phyloP scores from a whole-genome alignment of 2,888 invertebrate species.

The Nomada ferruginata region DNA sequence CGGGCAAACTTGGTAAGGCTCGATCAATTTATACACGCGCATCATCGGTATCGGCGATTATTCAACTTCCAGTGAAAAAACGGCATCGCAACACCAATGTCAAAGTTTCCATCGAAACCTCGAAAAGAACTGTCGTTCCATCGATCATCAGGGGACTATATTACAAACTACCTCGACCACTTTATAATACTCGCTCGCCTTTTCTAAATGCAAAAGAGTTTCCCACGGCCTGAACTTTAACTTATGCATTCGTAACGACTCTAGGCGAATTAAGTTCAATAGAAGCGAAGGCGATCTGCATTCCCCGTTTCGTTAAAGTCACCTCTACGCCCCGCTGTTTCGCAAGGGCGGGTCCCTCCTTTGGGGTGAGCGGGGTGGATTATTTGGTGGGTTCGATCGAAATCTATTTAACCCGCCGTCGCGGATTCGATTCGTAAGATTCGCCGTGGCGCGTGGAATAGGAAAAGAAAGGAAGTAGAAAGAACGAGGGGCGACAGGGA shows the following conservation, averaged over 20 bases:
- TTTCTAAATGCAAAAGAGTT: conserved; percentile 5
- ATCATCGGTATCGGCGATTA: too few species aligned
- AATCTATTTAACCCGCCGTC: conserved; percentile 52
- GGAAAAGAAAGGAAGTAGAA: conserved; percentile 31
- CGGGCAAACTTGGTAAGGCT: too few species aligned
- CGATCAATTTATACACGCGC: too few species aligned
- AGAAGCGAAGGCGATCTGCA: conserved; percentile 1
- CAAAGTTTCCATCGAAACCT: conserved; percentile 5
- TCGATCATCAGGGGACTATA: background rate
- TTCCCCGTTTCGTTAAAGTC: background rate
- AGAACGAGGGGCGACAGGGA: background rate
- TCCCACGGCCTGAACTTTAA: conserved; percentile 34
- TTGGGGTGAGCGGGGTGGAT: background rate
- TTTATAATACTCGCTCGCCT: background rate
- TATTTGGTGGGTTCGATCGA: conserved; percentile 45
- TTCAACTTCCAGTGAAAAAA: too few species aligned
- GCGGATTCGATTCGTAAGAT: conserved; percentile 61
- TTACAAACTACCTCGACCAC: background rate
- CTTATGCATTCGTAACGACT: conserved; percentile 60
- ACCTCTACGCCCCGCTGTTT: background rate
- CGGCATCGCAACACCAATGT: background rate
- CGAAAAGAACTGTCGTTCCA: background rate
- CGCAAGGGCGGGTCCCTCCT: background rate
- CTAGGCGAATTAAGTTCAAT: conserved; percentile 36
- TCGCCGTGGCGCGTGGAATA: conserved; percentile 23